A percentile compares a stretch with the other conserved stretches of the same genome.
Evolutionary conservation across 92 coral and sea anemone genomes (phyloP).

Genomic region (Phenganax subtilis): DNA sequence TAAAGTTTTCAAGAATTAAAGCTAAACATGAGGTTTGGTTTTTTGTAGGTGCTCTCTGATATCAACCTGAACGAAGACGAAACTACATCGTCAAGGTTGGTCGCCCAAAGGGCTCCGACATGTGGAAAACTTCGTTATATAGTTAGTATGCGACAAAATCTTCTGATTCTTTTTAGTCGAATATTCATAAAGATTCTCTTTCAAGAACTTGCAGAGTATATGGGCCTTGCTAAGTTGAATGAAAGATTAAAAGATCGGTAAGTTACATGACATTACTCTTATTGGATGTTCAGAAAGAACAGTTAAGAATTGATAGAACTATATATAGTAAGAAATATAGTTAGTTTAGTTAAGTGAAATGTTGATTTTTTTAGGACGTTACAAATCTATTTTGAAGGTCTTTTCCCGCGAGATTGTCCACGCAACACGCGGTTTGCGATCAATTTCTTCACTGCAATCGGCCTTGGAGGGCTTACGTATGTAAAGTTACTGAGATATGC

Average conservation of each 20-base stretch:
- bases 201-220: constrained; percentile 94
- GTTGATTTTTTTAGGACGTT: constrained; percentile 51
- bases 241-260: constrained; percentile 96
- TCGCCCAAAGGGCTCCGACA: not conserved
- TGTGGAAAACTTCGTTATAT: too few species aligned
- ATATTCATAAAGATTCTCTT: constrained; percentile 91
- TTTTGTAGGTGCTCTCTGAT: constrained; percentile 69
- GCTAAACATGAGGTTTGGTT: not conserved
- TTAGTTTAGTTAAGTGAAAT: too few species aligned
- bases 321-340: too few species aligned
- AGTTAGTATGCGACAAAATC: not conserved
- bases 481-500: constrained; percentile 25
- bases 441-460: constrained; percentile 97
- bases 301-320: too few species aligned
- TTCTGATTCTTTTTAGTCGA: constrained; percentile 5
- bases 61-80: constrained; percentile 92
- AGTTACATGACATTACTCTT: constrained; percentile 38
- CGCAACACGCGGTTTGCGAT: constrained; percentile 96
- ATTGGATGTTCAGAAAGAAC: not conserved
- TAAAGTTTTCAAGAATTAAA: too few species aligned
- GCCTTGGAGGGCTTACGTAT: constrained; percentile 98
- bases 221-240: constrained; percentile 91
- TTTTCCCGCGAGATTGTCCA: constrained; percentile 94
- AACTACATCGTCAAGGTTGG: constrained; percentile 88
- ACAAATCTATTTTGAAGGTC: constrained; percentile 84